A percentile compares a stretch with the other conserved stretches of the same genome.
Conservation (phyloP, 2,113 vertebrate species). For the Notarius quadriscutis region DNA sequence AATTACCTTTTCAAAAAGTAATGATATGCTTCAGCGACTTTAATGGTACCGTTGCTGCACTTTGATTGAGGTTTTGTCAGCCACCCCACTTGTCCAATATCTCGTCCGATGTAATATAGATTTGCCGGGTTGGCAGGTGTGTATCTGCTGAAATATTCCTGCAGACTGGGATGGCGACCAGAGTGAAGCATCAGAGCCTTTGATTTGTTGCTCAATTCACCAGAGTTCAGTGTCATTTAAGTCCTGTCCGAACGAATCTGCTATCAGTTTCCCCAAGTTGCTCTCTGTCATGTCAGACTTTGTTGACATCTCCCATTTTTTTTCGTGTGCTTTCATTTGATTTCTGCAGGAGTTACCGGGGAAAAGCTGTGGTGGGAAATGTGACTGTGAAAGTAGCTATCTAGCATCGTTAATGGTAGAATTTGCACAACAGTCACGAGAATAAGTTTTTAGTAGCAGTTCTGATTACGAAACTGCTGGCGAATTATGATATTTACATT, state of each 20-base stretch:
- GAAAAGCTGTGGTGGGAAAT: not conserved
- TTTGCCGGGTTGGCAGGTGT: slow-evolving; percentile 36
- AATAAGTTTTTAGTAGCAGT: not conserved
- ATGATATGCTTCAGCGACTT: not conserved
- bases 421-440: not conserved
- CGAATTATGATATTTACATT: not conserved
- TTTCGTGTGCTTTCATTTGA: slow-evolving; percentile 21
- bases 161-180: not conserved
- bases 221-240: slow-evolving; percentile 51
- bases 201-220: slow-evolving; percentile 46
- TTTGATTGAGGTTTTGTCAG: slow-evolving; percentile 42
- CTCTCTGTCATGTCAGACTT: slow-evolving; percentile 30
- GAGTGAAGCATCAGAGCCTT: slow-evolving; percentile 24
- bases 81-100: slow-evolving; percentile 28
- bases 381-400: not conserved
- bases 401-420: not conserved
- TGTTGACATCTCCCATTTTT: slow-evolving; percentile 36
- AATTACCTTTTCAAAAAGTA: not conserved
- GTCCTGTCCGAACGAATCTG: slow-evolving; percentile 49
- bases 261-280: slow-evolving; percentile 36
- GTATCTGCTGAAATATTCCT: slow-evolving; percentile 27
- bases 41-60: not conserved
- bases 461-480: not conserved
- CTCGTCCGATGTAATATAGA: slow-evolving; percentile 17
- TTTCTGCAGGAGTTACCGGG: slow-evolving; percentile 34